Percentiles rank a stretch among this genome's conserved stretches.
Evolutionary conservation across 2,113 vertebrate genomes (phyloP).

Genomic region (Hyla sarda): DNA sequence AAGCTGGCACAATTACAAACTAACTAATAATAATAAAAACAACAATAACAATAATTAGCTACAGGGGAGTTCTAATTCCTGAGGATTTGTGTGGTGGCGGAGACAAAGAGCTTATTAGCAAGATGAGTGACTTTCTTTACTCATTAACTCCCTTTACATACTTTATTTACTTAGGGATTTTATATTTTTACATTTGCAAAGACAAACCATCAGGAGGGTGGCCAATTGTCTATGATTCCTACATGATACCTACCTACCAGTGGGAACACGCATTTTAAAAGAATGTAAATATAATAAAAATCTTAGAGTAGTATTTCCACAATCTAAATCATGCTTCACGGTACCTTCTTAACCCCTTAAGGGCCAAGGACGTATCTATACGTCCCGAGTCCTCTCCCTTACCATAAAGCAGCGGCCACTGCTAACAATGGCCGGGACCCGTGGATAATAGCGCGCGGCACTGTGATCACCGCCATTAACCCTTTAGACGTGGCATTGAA

Average conservation of each 20-base stretch:
- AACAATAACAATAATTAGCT: slow-evolving; percentile 53
- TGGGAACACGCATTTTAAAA: neutral
- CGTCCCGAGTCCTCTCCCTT: no score
- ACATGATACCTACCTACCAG: neutral
- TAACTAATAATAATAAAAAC: slow-evolving; percentile 43
- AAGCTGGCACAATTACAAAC: slow-evolving; percentile 36
- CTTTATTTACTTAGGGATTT: slow-evolving; percentile 3
- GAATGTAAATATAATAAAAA: neutral
- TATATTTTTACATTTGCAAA: neutral
- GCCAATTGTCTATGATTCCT: neutral
- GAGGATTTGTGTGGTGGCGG: slow-evolving; percentile 27
- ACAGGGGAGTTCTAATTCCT: slow-evolving; percentile 48
- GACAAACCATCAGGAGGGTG: neutral
- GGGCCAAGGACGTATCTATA: no score
- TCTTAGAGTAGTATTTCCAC: neutral
- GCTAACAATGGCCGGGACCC: no score
- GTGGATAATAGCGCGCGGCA: no score
- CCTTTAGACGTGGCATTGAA: no score
- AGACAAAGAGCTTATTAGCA: slow-evolving; percentile 31
- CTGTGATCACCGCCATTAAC: no score
- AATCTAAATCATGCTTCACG: no score
- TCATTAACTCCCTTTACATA: slow-evolving; percentile 22
- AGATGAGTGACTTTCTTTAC: slow-evolving; percentile 20
- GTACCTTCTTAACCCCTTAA: no score
- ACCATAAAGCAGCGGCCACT: no score